Evolutionary conservation across 2,113 vertebrate genomes (phyloP), one percentile per base, ranked within the genome.

Genomic region (Cathartes aura): DNA sequence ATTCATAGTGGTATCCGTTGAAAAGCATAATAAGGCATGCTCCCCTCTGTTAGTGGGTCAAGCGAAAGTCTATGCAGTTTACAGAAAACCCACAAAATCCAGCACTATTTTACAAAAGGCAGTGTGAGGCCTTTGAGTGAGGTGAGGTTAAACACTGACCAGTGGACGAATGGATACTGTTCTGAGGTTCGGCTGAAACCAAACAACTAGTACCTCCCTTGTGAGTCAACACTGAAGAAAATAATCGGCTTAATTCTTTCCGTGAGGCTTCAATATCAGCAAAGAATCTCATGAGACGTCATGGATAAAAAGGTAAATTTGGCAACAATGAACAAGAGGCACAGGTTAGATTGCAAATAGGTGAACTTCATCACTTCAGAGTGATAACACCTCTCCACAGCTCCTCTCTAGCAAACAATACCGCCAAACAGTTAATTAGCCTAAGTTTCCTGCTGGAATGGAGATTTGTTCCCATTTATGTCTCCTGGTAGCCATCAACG

Each of bases 101-200:
- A 90, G 34, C 38, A 53, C 50, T 78, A 60, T 82, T 91, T 91
- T 91, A 92, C 71, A 73, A 79, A 21, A 27, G 29, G 50, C 40
- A 34, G 15, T 40, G 22, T 11, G 8, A 84, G 58, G 72, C 62
- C 93, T 93, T 82, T 82, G 63, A 86, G 62, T 24, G 30, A 94
- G 55, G 76, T 42, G 90, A 94, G 81, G 80, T 50, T 88, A 68
- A 95, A 63, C 55, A 62, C 82, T 50, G 45, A 67, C 73, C 17
- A 12, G 47, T 72, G 59, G 60, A 90, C 6, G 15, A 64, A 87
- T 0, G 2, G 42, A 43, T 89, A 87, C 76, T 36, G 67, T 64
- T 95, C 85, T 89, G 83, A 94, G 38, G 36, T 83, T 91, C 15
- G 21, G 55, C 66, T 85, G 42, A 78, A 95, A 96, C 73, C 55